Base-by-base conservation (phyloP, 2,888 invertebrate species). In the Tachystola acroxantha region DNA sequence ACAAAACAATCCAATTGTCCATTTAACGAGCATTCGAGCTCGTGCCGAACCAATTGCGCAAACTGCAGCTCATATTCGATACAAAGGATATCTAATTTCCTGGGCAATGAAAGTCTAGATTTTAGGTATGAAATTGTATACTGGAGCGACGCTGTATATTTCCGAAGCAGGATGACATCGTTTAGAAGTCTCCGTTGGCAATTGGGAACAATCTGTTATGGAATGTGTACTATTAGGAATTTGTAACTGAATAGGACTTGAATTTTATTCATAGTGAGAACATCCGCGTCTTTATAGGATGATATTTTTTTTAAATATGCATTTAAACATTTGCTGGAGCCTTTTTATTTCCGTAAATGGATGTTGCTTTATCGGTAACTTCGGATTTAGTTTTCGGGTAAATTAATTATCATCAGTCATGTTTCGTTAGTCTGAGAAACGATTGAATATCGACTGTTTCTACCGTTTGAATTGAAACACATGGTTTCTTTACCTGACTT, bases 191-290 rank as follows among this genome's bases (percentile, higher is more conserved):
- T 20, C 27, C 28, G 37, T 20, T 12, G 12, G 28, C 34, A 38
- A 38, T 38, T 38, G 34, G 34, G 33, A 28, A 10, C 38, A 38
- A 34, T 38, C 38, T 24, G 35, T 14, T n/a, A 6, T 28, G 35
- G 35, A 35, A 35, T 35, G 30, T 30, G 4, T 28, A 10, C 27
- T 34, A 10, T 7, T 10, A 14, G 7, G 13, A 12, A 12, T 9
- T 9, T 20, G 9, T n/a, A n/a, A 24, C 24, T 24, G 24, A 24
- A 24, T 24, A 24, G 24, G 24, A 24, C n/a, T n/a, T n/a, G 7
- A 24, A n/a, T n/a, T 1, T n/a, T 24, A 24, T 24, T 24, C 2
- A 2, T 22, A 22, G 19, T 19, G 6, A 19, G 22, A 2, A 22
- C 22, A 22, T 22, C 16, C 16, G n/a, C 16, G 16, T 16, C 16